Evolutionary conservation across 1,140 invertebrate genomes (phyloP).

Genomic region (Pinna nobilis): DNA sequence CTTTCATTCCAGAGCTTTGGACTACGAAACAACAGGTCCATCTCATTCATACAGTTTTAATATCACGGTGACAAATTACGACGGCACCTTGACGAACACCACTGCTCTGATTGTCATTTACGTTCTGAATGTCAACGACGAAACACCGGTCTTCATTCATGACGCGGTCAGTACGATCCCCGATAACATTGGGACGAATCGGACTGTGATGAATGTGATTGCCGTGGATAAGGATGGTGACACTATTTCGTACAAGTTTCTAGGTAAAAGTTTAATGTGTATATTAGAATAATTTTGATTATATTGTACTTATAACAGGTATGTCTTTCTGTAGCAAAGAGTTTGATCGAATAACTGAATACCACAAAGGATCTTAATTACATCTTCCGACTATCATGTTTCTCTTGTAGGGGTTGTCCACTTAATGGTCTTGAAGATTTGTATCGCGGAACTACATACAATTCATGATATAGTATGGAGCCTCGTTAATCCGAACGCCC

Average conservation of each 20-base stretch:
- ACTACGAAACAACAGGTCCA: slow-evolving; percentile 6
- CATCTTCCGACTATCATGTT: too few relatives aligned
- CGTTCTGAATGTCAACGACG: slow-evolving; percentile 12
- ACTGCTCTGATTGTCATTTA: slow-evolving; percentile 15
- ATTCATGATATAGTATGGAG: too few relatives aligned
- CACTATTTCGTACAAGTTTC: slow-evolving; percentile 3
- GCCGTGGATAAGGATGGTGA: slow-evolving; percentile 19
- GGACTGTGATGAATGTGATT: slow-evolving; percentile 17
- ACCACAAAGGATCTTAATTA: too few relatives aligned
- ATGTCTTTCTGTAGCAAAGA: too few relatives aligned
- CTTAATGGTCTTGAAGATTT: too few relatives aligned
- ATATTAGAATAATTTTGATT: too few relatives aligned
- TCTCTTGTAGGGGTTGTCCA: too few relatives aligned
- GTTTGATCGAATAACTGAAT: too few relatives aligned
- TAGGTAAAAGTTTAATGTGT: too few relatives aligned
- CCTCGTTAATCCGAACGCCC: too few relatives aligned
- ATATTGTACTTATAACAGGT: too few relatives aligned
- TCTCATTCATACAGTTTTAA: slow-evolving; percentile 12
- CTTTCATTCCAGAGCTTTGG: not conserved
- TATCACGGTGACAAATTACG: not conserved
- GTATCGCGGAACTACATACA: too few relatives aligned
- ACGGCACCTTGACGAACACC: not conserved
- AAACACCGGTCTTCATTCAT: not conserved
- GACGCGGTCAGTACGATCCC: slow-evolving; percentile 1
- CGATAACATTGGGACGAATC: not conserved